phyloP scores from a whole-genome alignment of 2,888 invertebrate species.

The Encarsia formosa region DNA sequence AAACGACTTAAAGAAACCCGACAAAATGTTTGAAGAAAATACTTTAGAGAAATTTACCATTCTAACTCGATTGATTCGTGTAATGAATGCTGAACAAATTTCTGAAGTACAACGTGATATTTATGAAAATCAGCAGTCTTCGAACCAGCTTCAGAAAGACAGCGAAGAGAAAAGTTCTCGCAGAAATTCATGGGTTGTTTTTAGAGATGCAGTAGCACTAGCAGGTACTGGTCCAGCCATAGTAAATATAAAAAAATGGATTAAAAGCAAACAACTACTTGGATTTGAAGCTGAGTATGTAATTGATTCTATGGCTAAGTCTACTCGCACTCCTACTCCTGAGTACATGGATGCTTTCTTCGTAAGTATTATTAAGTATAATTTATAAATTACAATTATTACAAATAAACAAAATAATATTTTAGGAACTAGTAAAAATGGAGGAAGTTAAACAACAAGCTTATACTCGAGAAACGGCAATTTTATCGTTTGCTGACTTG shows the following conservation, averaged over 20 bases:
- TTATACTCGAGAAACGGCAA: constrained; percentile 57
- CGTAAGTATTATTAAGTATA: constrained; percentile 44
- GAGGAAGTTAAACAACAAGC: constrained; percentile 54
- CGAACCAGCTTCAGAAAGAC: constrained; percentile 45
- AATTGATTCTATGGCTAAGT: constrained; percentile 55
- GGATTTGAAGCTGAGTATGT: constrained; percentile 62
- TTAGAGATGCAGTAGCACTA: constrained; percentile 64
- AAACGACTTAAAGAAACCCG: constrained; percentile 58
- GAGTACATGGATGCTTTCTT: constrained; percentile 62
- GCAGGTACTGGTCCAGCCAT: constrained; percentile 69
- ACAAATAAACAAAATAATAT: constrained; percentile 3
- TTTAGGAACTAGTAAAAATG: constrained; percentile 54
- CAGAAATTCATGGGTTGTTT: constrained; percentile 58
- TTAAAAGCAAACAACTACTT: constrained; percentile 55
- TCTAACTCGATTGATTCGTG: constrained; percentile 57
- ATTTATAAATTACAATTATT: not conserved
- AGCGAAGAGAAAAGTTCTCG: constrained; percentile 40
- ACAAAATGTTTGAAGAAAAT: constrained; percentile 56
- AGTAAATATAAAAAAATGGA: constrained; percentile 60
- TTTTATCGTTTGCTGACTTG: constrained; percentile 60
- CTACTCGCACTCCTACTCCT: constrained; percentile 61
- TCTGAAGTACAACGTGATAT: constrained; percentile 55
- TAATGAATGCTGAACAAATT: constrained; percentile 62
- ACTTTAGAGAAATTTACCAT: constrained; percentile 63
- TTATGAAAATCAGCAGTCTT: constrained; percentile 41